Evolutionary conservation across 2,113 vertebrate genomes (phyloP).

Genomic region (Acrocephalus kingi): DNA sequence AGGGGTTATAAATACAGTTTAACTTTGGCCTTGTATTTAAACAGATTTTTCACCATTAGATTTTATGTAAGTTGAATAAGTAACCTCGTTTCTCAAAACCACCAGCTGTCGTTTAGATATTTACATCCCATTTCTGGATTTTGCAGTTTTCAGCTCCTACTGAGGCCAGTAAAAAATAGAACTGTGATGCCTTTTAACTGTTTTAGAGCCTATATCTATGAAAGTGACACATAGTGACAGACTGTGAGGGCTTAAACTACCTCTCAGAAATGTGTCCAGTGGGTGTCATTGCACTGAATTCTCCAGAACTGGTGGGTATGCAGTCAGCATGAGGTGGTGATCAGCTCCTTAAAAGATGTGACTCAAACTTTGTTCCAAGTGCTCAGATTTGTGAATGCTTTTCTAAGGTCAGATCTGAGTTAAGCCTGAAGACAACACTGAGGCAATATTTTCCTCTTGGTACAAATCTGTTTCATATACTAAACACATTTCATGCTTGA

Average conservation of each 20-base stretch:
- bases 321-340: not conserved
- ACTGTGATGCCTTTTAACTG: not conserved
- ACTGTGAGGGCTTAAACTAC: not conserved
- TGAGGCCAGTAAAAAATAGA: not conserved
- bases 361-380: not conserved
- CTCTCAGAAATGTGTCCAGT: not conserved
- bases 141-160: not conserved
- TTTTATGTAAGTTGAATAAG: not conserved
- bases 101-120: not conserved
- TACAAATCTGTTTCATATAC: not conserved
- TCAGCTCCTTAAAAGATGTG: not conserved
- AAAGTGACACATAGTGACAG: not conserved
- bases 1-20: not conserved
- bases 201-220: not conserved
- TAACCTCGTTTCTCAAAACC: not conserved
- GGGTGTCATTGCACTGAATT: not conserved
- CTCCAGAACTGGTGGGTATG: not conserved
- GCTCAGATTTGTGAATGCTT: not conserved
- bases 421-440: not conserved
- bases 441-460: not conserved
- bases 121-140: not conserved
- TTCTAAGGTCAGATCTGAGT: not conserved
- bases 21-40: not conserved
- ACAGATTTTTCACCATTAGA: not conserved
- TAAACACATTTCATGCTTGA: conserved; percentile 44